Percentiles rank a stretch among this genome's conserved stretches.
Conservation (phyloP, 2,888 invertebrate species). For the Adelphocoris suturalis region DNA sequence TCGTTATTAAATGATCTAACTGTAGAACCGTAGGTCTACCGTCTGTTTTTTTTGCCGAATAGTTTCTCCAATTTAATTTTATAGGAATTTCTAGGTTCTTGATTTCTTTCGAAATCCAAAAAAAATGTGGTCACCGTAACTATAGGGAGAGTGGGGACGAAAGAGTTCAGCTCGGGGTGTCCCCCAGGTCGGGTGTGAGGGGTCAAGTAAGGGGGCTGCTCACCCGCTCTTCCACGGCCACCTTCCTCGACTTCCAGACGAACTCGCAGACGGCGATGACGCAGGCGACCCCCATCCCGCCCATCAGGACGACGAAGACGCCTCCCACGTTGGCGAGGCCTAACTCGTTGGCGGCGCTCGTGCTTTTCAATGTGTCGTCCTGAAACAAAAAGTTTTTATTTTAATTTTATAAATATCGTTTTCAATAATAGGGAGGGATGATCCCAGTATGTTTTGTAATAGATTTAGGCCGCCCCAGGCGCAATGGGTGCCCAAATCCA, state of each 20-base stretch:
- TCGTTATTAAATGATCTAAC: too few species aligned
- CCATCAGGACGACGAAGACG: conserved; percentile 96
- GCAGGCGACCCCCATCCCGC: conserved; percentile 94
- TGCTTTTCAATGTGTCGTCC: conserved; percentile 92
- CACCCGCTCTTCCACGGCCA: conserved; percentile 94
- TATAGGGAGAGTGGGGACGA: conserved; percentile 7
- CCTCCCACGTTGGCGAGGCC: conserved; percentile 97
- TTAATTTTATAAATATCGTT: too few species aligned
- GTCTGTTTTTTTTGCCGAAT: too few species aligned
- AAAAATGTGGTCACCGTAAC: conserved; percentile 3
- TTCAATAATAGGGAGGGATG: too few species aligned
- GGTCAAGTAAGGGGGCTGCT: conserved; percentile 76
- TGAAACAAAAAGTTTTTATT: conserved; percentile 78
- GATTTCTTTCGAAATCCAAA: not conserved
- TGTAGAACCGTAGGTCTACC: too few species aligned
- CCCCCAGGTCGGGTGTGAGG: conserved; percentile 76
- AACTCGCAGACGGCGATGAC: conserved; percentile 97
- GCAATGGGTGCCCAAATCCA: too few species aligned
- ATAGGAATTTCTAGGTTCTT: not conserved
- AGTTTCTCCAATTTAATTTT: not conserved
- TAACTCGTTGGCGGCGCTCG: conserved; percentile 92
- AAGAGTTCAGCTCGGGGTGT: conserved; percentile 74
- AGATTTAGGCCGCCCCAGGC: too few species aligned
- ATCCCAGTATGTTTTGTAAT: too few species aligned
- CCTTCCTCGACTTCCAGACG: conserved; percentile 95